Evolutionary conservation across 2,888 invertebrate genomes (phyloP), one percentile per base, ranked within the genome.

Genomic region (Apamea monoglypha): DNA sequence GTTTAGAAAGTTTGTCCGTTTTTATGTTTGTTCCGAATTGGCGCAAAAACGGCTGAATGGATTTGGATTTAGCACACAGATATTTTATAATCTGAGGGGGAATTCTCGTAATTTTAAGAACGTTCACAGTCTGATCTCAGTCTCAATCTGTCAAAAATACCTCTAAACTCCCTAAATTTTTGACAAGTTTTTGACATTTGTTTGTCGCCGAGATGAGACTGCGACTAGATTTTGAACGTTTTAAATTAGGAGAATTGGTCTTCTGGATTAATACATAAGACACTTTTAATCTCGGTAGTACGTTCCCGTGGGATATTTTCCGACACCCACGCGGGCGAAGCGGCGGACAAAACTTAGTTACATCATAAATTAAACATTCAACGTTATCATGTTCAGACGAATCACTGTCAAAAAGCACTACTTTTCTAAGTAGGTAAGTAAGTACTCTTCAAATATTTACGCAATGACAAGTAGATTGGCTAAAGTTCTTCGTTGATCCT

Each of bases 391-490:
- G 7, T 61, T 61, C 29, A 61, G 29, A 40, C 16, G 1, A 53
- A 59, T 59, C 18, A 10, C n/a, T 59, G n/a, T 36, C 29, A 36
- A 29, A 50, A 80, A 29, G 1, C 16, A 67, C 25, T 8, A 25
- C 16, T 61, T 64, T 71, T 50, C 40, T 36, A n/a, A 71, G 36
- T n/a, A 64, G 16, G 47, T 21, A 47, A 18, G n/a, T 29, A 44
- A 32, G 29, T 36, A 66, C 21, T 80, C 32, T 53, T 81, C 59
- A 59, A 76, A 69, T 69, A 84, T 78, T 74, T 40, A 77, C 78
- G 3, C n/a, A 79, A 66, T 59, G 50, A 76, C 63, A 67, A 79
- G 69, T 61, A 70, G 63, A 83, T 79, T 79, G 66, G 36, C 73
- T 63, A 66, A 74, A 86, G 61, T 66, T 72, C 14, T 29, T 61